These are phyloP conservation scores for Channa argus DNA, from an alignment of 2,113 vertebrate species.

Conservation along the genomic window DNA sequence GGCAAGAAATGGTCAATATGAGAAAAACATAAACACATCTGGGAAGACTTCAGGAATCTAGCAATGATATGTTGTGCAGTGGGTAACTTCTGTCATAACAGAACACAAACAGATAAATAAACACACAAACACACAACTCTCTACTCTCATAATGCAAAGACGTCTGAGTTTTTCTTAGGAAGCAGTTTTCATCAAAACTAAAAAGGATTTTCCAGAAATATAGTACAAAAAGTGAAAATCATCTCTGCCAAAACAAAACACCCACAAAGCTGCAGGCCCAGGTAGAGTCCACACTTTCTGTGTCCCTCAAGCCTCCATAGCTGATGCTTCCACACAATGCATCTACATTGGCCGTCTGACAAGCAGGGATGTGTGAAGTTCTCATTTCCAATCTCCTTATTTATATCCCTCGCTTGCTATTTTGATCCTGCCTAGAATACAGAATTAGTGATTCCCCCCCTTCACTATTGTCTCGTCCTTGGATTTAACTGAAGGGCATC, in stretches of 20 bases:
- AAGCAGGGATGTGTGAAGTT: slow-evolving; percentile 87
- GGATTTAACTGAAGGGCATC: slow-evolving; percentile 87
- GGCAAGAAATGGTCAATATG: slow-evolving; percentile 54
- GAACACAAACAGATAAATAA: slow-evolving; percentile 19
- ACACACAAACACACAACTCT: slow-evolving; percentile 5
- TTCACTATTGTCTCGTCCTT: slow-evolving; percentile 78
- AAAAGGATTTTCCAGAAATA: slow-evolving; percentile 22
- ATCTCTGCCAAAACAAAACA: slow-evolving; percentile 18
- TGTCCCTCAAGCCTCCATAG: slow-evolving; percentile 44
- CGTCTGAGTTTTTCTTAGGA: slow-evolving; percentile 13
- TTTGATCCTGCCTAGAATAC: slow-evolving; percentile 89
- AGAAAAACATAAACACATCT: slow-evolving; percentile 45
- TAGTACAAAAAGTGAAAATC: slow-evolving; percentile 12
- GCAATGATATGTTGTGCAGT: slow-evolving; percentile 44
- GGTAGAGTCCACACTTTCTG: slow-evolving; percentile 36
- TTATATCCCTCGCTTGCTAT: slow-evolving; percentile 87
- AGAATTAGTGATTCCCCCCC: slow-evolving; percentile 81
- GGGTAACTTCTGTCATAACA: slow-evolving; percentile 6
- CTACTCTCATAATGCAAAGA: slow-evolving; percentile 3
- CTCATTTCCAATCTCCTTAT: slow-evolving; percentile 88
- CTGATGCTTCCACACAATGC: slow-evolving; percentile 76
- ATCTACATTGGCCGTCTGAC: slow-evolving; percentile 87
- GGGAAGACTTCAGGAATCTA: slow-evolving; percentile 47
- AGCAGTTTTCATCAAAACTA: slow-evolving; percentile 16
- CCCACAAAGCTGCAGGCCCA: slow-evolving; percentile 26